phyloP scores from a whole-genome alignment of 2,888 invertebrate species.

The Acheta domesticus region DNA sequence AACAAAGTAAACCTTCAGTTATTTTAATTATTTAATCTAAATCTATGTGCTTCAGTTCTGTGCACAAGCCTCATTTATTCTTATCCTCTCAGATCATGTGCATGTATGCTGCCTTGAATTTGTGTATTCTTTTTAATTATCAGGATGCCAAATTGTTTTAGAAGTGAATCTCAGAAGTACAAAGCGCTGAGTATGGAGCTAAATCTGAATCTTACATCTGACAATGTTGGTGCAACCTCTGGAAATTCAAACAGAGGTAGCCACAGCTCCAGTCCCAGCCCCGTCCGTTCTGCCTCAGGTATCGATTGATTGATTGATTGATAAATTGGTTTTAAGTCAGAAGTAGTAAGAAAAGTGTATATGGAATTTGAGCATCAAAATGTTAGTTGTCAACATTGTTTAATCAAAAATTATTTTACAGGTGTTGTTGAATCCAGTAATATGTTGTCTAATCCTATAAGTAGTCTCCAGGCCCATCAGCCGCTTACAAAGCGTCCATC shows the following conservation, averaged over 20 bases:
- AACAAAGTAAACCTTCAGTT: too few relatives aligned
- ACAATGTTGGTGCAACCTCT: neutral
- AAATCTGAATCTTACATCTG: neutral
- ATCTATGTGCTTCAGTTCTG: too few relatives aligned
- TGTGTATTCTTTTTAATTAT: too few relatives aligned
- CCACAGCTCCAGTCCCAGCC: slow-evolving; percentile 36
- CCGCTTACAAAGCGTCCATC: slow-evolving; percentile 68
- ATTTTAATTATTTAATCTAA: too few relatives aligned
- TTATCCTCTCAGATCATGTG: too few relatives aligned
- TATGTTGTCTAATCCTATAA: neutral
- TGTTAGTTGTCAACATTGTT: too few relatives aligned
- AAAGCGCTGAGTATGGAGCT: slow-evolving; percentile 51
- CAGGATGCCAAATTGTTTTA: slow-evolving; percentile 38
- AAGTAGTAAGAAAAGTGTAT: too few relatives aligned
- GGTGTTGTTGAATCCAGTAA: slow-evolving; percentile 25
- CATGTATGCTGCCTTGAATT: too few relatives aligned
- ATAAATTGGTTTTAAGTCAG: too few relatives aligned
- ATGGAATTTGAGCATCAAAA: too few relatives aligned
- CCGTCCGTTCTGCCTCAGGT: slow-evolving; percentile 33
- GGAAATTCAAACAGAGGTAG: slow-evolving; percentile 25
- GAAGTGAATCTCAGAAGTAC: slow-evolving; percentile 53
- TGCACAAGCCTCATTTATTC: too few relatives aligned
- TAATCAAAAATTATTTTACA: neutral
- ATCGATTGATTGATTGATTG: neutral
- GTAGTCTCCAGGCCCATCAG: slow-evolving; percentile 31